Base-by-base conservation (phyloP, 2,888 invertebrate species). In the Macropis europaea region DNA sequence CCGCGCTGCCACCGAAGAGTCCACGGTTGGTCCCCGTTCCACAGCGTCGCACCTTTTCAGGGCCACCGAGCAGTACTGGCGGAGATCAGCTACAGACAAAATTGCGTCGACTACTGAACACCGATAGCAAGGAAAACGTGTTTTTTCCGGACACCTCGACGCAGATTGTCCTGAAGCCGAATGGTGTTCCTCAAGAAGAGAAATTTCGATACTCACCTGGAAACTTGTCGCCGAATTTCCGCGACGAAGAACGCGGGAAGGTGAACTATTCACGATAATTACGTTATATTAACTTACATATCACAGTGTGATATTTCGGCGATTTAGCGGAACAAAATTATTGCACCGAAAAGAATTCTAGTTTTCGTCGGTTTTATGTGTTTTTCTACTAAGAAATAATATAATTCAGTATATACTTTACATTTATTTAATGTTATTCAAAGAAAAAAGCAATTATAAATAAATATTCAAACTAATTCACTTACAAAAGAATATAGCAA, bases 1-100 rank as follows among this genome's bases (percentile, higher is more conserved):
- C 89, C 73, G 86, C 90, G 64, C 87, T 90, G 77, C 90, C 92
- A 87, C 94, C 88, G 86, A 92, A 84, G 92, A 92, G 88, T 85
- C 90, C 92, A 56, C 92, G 91, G 57, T 90, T 91, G 76, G 91
- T 92, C 66, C 87, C 89, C 72, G 82, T 88, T 68, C 90, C 89
- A 19, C 90, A 90, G 73, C 81, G 90, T 38, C 88, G 89, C 30
- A 84, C 88, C 22, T 86, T 87, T 78, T 86, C 88, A 68, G 88
- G 87, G 28, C 86, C 87, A 17, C 83, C 84, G n/a, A 84, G 84
- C 56, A 77, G 81, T 6, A 83, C 90, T 13, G 92, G 91, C 74
- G 92, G 92, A 60, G 94, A 94, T 87, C 91, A 94, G 81, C 91
- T 96, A 52, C 96, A 97, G 90, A 95, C 94, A 80, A 96, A 95